Evolutionary conservation across 2,113 vertebrate genomes (phyloP).

Genomic region (Gulo gulo): DNA sequence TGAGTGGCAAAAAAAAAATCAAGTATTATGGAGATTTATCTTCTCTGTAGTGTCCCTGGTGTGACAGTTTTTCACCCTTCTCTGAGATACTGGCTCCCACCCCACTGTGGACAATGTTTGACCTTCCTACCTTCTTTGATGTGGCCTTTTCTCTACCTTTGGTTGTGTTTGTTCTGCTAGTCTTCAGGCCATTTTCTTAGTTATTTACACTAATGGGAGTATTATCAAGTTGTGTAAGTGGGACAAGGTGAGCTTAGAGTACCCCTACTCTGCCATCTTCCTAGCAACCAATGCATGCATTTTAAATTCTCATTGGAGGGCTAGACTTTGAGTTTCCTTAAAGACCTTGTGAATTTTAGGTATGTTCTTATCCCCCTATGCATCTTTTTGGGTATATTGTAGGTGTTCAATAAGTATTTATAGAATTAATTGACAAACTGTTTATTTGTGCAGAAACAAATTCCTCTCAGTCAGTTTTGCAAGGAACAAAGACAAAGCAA

Average conservation of each 20-base stretch:
- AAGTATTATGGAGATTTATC: not conserved
- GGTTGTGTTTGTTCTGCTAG: not conserved
- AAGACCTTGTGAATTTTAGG: not conserved
- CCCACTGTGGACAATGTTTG: not conserved
- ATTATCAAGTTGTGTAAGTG: not conserved
- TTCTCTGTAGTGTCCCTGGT: not conserved
- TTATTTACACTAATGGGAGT: not conserved
- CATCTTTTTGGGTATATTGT: not conserved
- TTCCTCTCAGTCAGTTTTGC: not conserved
- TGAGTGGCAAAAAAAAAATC: not conserved
- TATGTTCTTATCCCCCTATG: not conserved
- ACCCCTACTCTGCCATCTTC: not conserved
- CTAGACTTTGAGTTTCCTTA: not conserved
- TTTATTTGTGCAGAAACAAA: not conserved
- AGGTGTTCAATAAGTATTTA: not conserved
- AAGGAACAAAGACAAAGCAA: not conserved
- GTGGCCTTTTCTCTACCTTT: not conserved
- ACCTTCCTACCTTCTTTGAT: not conserved
- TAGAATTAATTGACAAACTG: not conserved
- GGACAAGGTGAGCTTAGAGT: not conserved
- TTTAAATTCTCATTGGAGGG: not conserved
- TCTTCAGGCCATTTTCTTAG: not conserved
- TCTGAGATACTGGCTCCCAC: not conserved
- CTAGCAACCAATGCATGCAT: not conserved
- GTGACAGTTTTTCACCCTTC: not conserved